Evolutionary conservation across 2,888 invertebrate species (phyloP).

Genomic region (Hyles lineata): DNA sequence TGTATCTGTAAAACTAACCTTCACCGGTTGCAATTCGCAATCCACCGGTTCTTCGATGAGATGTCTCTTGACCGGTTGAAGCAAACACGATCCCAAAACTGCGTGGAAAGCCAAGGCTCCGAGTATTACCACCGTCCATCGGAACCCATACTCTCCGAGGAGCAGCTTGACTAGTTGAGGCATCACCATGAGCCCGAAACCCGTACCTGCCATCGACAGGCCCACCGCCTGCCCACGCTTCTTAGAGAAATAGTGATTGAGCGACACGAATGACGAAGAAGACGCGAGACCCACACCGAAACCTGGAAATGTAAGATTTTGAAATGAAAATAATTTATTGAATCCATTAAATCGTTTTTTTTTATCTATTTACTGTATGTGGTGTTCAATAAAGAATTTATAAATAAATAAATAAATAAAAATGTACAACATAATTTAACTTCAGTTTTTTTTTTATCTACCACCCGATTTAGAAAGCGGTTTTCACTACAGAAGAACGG

Average conservation of each 20-base stretch:
- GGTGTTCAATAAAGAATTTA: no score
- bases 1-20: constrained; percentile 63
- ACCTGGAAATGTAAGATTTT: constrained; percentile 75
- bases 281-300: constrained; percentile 91
- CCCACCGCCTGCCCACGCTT: constrained; percentile 92
- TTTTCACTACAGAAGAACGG: no score
- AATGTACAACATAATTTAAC: no score
- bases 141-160: constrained; percentile 86
- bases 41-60: constrained; percentile 85
- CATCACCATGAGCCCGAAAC: constrained; percentile 91
- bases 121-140: constrained; percentile 88
- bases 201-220: constrained; percentile 91
- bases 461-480: no score
- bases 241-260: constrained; percentile 91
- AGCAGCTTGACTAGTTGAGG: constrained; percentile 89
- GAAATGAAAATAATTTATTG: no score
- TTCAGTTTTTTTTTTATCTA: no score
- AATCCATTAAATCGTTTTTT: no score
- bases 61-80: constrained; percentile 90
- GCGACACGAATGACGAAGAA: constrained; percentile 90
- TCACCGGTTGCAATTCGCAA: constrained; percentile 79
- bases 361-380: no score
- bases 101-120: constrained; percentile 88
- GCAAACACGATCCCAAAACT: constrained; percentile 86
- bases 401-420: no score